phyloP scores from a whole-genome alignment of 2,113 vertebrate species.

The Apaloderma vittatum region DNA sequence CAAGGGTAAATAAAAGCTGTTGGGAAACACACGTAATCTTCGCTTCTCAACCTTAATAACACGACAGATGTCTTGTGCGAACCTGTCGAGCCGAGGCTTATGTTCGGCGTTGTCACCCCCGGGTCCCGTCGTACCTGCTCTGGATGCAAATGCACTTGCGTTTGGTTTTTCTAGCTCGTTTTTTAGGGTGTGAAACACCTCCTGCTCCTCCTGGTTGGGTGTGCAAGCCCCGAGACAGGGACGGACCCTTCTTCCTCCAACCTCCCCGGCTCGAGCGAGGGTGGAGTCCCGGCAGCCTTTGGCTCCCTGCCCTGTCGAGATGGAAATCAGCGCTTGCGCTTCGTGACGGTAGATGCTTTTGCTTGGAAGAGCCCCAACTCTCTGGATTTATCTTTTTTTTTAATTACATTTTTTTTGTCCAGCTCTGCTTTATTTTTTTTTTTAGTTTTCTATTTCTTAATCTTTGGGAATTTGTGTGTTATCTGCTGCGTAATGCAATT shows the following conservation, averaged over 20 bases:
- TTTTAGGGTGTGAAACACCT: neutral
- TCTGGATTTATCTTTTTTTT: neutral
- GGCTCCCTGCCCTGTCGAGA: neutral
- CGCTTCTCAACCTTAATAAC: neutral
- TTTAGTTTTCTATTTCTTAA: neutral
- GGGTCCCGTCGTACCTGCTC: accelerated
- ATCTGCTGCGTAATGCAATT: neutral
- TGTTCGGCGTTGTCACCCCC: neutral
- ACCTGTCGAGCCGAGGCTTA: neutral
- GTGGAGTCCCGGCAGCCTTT: neutral
- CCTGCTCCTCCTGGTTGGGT: neutral
- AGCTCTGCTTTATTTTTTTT: neutral
- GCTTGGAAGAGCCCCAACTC: neutral
- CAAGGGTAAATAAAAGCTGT: neutral
- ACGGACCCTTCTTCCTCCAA: neutral
- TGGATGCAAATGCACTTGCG: accelerated
- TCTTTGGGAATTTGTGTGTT: neutral
- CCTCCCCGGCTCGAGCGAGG: accelerated
- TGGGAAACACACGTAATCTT: neutral
- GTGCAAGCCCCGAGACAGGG: accelerated
- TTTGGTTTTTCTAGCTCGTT: accelerated
- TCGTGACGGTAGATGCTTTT: neutral
- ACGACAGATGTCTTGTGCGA: neutral
- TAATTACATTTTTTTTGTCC: neutral
- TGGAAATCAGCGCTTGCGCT: neutral